A percentile compares a stretch with the other conserved stretches of the same genome.
phyloP scores from a whole-genome alignment of 1,140 invertebrate genomes.

The Diabrotica undecimpunctata region DNA sequence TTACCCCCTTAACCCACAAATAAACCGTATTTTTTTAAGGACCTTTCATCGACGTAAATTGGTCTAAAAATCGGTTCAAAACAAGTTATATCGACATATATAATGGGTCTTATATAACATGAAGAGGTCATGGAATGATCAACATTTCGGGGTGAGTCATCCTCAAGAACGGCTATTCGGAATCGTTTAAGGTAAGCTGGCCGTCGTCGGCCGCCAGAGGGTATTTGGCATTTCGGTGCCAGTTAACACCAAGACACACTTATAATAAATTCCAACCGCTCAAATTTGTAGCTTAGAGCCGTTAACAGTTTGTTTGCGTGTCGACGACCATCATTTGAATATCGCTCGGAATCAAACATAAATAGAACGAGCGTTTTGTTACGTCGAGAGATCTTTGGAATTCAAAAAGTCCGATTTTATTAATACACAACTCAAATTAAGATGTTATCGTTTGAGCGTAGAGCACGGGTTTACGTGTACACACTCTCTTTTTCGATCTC shows the following conservation, averaged over 20 bases:
- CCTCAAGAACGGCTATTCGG: no score
- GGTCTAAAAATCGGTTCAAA: neutral
- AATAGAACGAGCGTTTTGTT: constrained; percentile 2
- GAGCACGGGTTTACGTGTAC: neutral
- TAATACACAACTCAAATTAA: neutral
- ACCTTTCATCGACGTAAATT: no score
- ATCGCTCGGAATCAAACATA: neutral
- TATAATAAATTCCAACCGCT: neutral
- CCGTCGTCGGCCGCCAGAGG: neutral
- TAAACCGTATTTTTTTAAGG: no score
- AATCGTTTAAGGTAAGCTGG: neutral
- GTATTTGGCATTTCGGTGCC: neutral
- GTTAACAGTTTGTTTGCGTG: neutral
- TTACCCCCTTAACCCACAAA: no score
- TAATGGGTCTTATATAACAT: constrained; percentile 1
- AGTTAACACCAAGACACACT: no score
- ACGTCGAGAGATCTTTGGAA: neutral
- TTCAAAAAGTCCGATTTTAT: neutral
- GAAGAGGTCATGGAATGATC: neutral
- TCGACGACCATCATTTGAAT: neutral
- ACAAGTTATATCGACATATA: neutral
- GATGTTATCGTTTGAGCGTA: neutral
- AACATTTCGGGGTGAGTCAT: neutral
- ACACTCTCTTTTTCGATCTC: neutral
- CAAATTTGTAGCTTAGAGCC: neutral